Evolutionary conservation across 2,113 vertebrate genomes (phyloP).

Genomic region (Pygathrix nemaeus): DNA sequence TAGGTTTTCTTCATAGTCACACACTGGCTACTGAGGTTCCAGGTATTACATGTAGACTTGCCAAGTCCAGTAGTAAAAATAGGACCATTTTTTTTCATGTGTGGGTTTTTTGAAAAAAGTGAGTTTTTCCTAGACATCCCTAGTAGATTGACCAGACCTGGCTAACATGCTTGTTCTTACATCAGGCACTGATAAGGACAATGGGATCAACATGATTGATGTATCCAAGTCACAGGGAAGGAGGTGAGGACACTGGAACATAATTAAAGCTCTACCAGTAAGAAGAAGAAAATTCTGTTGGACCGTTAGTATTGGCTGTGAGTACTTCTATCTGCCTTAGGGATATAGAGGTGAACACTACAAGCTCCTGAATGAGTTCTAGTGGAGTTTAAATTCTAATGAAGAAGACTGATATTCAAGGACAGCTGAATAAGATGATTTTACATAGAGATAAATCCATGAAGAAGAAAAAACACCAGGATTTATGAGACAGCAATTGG

Average conservation of each 20-base stretch:
- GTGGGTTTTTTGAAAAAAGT: neutral
- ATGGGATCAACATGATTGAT: neutral
- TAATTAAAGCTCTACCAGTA: neutral
- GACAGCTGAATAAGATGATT: neutral
- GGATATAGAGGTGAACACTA: neutral
- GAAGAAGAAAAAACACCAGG: neutral
- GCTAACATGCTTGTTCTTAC: neutral
- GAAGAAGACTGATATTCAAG: neutral
- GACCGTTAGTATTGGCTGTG: neutral
- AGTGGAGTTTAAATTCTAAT: neutral
- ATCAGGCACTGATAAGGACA: neutral
- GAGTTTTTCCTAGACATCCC: neutral
- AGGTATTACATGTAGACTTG: neutral
- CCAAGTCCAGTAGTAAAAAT: neutral
- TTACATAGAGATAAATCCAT: neutral
- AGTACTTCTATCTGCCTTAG: neutral
- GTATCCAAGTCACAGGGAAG: neutral
- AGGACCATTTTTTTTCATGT: neutral
- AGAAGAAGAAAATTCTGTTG: neutral
- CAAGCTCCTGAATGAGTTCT: neutral
- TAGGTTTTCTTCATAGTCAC: neutral
- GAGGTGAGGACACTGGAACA: neutral
- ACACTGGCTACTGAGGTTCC: neutral
- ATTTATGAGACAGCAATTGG: neutral
- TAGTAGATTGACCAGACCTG: neutral